phyloP scores from a whole-genome alignment of 1,140 invertebrate genomes.

The Drosophila ercepeae region DNA sequence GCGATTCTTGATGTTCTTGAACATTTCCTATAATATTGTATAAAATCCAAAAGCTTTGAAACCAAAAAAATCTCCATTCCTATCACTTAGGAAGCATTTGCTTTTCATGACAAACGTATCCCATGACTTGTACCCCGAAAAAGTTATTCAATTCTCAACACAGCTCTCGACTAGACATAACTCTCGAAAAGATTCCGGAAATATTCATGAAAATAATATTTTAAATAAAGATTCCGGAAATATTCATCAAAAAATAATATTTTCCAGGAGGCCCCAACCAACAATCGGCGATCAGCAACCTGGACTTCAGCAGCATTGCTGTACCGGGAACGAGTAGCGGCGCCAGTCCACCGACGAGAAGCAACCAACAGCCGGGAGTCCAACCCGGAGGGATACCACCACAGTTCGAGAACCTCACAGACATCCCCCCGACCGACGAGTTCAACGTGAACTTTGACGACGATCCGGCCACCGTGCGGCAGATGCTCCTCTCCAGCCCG shows the following conservation, averaged over 20 bases:
- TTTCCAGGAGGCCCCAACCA: slow-evolving; percentile 14
- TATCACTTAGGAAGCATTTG: too few relatives aligned
- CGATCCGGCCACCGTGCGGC: slow-evolving; percentile 94
- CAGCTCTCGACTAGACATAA: too few relatives aligned
- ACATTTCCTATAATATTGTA: too few relatives aligned
- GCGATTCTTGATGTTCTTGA: too few relatives aligned
- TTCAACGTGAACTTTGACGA: slow-evolving; percentile 86
- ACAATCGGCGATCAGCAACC: slow-evolving; percentile 46
- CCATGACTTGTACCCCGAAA: too few relatives aligned
- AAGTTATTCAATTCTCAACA: too few relatives aligned
- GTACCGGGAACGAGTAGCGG: slow-evolving; percentile 86
- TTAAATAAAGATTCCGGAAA: too few relatives aligned
- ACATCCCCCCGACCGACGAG: slow-evolving; percentile 75
- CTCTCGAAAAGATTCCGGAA: too few relatives aligned
- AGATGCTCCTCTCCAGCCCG: slow-evolving; percentile 96
- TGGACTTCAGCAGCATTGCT: slow-evolving; percentile 94
- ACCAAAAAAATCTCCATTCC: too few relatives aligned
- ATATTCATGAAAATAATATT: too few relatives aligned
- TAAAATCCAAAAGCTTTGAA: too few relatives aligned
- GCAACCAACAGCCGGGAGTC: slow-evolving; percentile 12
- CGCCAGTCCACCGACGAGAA: slow-evolving; percentile 46
- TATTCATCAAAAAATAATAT: neutral
- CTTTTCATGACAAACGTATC: too few relatives aligned
- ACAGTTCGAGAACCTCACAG: slow-evolving; percentile 37
- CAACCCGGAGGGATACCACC: neutral